phyloP scores from a whole-genome alignment of 2,797 vertebrate genomes.

The Sebastes iracundus region DNA sequence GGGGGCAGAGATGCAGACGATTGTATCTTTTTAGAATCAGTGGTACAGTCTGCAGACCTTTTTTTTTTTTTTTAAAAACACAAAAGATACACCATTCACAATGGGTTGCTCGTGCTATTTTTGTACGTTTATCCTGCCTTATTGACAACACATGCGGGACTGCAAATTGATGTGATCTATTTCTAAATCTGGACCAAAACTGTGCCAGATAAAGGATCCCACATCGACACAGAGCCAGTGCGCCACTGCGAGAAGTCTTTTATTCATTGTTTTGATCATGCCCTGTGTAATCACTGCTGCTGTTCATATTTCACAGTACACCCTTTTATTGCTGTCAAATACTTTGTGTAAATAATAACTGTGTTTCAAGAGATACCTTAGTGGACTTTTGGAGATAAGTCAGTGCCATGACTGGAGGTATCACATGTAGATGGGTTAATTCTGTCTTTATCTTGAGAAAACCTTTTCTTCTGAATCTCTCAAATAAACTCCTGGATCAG shows the following conservation, averaged over 20 bases:
- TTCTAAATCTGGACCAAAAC: conserved; percentile 63
- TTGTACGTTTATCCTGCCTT: conserved; percentile 33
- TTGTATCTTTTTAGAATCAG: conserved; percentile 22
- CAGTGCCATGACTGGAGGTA: conserved; percentile 17
- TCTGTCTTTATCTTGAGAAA: conserved; percentile 50
- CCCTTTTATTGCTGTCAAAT: conserved; percentile 40
- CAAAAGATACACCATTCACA: conserved; percentile 17
- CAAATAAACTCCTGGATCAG: conserved; percentile 61
- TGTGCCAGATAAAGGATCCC: conserved; percentile 61
- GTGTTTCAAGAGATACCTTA: conserved; percentile 31
- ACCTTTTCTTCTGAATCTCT: conserved; percentile 41
- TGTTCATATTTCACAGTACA: conserved; percentile 36
- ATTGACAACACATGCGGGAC: conserved; percentile 41
- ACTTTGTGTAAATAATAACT: conserved; percentile 38
- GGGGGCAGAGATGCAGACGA: conserved; percentile 26
- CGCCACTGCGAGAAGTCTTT: conserved; percentile 43
- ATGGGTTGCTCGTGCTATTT: conserved; percentile 32
- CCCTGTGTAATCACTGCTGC: conserved; percentile 47
- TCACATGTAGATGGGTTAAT: conserved; percentile 39
- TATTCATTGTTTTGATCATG: conserved; percentile 63
- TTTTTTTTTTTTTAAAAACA: not conserved
- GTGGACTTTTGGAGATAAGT: conserved; percentile 39
- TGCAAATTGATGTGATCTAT: conserved; percentile 49
- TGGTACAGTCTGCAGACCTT: conserved; percentile 17
- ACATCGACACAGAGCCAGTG: conserved; percentile 36